Evolutionary conservation across 2,797 vertebrate species (phyloP).

Genomic region (Clarias laeviceps): DNA sequence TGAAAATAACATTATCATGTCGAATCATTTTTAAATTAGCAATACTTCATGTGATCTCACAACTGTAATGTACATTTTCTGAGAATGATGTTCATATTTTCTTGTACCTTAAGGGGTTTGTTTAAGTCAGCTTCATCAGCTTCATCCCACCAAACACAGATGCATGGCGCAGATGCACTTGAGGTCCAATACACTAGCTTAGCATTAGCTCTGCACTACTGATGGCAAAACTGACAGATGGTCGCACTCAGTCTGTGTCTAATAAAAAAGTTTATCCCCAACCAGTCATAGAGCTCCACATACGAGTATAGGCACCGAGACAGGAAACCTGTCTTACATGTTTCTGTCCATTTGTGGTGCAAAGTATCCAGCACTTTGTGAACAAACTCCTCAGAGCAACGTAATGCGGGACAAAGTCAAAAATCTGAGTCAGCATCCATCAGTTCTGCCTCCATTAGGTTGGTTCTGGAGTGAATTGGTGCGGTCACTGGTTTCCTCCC

Average conservation of each 20-base stretch:
- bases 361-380: constrained; percentile 77
- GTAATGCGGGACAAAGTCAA: constrained; percentile 58
- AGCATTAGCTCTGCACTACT: constrained; percentile 9
- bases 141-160: background rate
- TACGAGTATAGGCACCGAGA: background rate
- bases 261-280: background rate
- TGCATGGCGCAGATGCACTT: background rate
- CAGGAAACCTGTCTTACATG: constrained; percentile 1
- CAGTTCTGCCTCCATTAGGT: constrained; percentile 90
- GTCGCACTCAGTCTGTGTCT: background rate
- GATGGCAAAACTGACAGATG: background rate
- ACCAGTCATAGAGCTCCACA: background rate
- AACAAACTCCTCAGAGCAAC: constrained; percentile 29
- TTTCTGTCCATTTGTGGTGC: constrained; percentile 50
- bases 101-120: background rate
- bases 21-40: background rate
- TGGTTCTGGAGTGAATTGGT: constrained; percentile 90
- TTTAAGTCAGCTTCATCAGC: background rate
- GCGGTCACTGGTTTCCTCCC: constrained; percentile 73
- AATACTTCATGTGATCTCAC: background rate
- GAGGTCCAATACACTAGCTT: background rate
- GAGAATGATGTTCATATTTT: background rate
- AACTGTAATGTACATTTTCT: background rate
- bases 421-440: constrained; percentile 93
- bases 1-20: background rate